Evolutionary conservation across 2,113 vertebrate species (phyloP).

Genomic region (Verasper variegatus): DNA sequence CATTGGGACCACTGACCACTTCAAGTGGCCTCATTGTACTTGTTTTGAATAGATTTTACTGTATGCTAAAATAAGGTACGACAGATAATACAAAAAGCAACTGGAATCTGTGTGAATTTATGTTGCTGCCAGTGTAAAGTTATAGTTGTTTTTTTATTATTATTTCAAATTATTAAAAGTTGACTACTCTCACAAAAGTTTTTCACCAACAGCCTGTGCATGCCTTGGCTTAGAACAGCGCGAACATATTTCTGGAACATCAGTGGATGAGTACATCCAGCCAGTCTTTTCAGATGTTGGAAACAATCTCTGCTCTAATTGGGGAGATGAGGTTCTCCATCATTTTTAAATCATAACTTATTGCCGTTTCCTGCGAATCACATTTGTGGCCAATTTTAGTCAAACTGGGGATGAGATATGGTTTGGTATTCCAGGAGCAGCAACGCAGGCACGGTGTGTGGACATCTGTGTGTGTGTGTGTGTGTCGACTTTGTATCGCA

Average conservation of each 20-base stretch:
- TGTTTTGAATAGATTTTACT: conserved; percentile 26
- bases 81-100: not conserved
- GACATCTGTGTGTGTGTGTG: not conserved
- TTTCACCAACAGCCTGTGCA: conserved; percentile 25
- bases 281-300: conserved; percentile 54
- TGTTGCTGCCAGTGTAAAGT: conserved; percentile 13
- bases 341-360: conserved; percentile 64
- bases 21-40: conserved; percentile 47
- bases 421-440: not conserved
- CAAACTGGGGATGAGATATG: conserved; percentile 23
- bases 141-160: not conserved
- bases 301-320: conserved; percentile 49
- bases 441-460: conserved; percentile 8
- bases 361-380: conserved; percentile 48
- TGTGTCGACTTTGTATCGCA: conserved; percentile 58
- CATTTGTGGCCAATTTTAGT: conserved; percentile 32
- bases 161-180: conserved; percentile 30
- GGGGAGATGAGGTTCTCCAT: conserved; percentile 53
- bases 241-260: conserved; percentile 60
- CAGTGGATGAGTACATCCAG: conserved; percentile 33
- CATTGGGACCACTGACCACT: conserved; percentile 48
- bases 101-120: not conserved
- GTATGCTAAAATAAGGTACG: not conserved
- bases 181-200: conserved; percentile 14
- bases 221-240: conserved; percentile 29